Percentiles rank a stretch among this genome's conserved stretches.
phyloP scores from a whole-genome alignment of 2,888 invertebrate species.

The Pecten maximus region DNA sequence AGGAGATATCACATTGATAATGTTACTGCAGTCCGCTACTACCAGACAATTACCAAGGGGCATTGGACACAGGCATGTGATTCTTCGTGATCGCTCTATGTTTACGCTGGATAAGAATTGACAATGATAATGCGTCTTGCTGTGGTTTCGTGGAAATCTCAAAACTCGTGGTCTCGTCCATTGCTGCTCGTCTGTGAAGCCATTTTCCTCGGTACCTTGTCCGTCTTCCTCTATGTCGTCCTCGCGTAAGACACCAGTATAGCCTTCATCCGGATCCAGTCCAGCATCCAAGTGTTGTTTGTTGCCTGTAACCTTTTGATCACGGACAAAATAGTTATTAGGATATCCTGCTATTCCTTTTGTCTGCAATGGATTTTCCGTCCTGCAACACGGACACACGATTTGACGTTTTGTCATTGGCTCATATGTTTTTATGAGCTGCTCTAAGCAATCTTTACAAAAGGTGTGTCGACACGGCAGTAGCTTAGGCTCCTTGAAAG shows the following conservation, averaged over 20 bases:
- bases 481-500: constrained; percentile 54
- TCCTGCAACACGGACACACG: background rate
- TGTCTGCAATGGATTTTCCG: background rate
- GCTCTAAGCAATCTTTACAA: constrained; percentile 55
- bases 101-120: background rate
- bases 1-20: background rate
- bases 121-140: background rate
- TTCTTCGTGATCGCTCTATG: background rate
- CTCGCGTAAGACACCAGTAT: background rate
- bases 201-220: background rate
- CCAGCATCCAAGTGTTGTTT: background rate
- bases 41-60: background rate
- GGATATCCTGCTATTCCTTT: background rate
- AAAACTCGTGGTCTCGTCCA: background rate
- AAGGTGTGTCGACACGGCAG: constrained; percentile 62
- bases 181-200: background rate
- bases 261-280: background rate
- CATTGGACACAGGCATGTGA: background rate
- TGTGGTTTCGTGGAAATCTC: background rate
- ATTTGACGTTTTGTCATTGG: background rate
- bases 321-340: constrained; percentile 1
- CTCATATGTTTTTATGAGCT: constrained; percentile 45
- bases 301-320: background rate
- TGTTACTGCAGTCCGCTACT: background rate
- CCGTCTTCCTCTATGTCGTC: background rate